phyloP scores from a whole-genome alignment of 2,888 invertebrate genomes.

The Selenia dentaria region DNA sequence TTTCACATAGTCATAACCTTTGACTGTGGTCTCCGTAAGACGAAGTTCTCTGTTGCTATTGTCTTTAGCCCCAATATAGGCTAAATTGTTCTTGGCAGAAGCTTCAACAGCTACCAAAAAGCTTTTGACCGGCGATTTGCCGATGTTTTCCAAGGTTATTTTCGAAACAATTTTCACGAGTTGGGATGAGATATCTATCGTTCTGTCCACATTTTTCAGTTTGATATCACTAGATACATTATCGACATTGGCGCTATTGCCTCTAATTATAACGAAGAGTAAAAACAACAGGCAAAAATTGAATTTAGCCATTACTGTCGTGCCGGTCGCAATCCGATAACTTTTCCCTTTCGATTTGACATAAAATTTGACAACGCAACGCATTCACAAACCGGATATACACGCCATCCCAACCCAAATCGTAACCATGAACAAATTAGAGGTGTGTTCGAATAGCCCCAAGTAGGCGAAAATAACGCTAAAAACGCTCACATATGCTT shows the following conservation, averaged over 20 bases:
- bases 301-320: slow-evolving; percentile 57
- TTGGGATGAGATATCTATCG: slow-evolving; percentile 94
- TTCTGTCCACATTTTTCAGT: slow-evolving; percentile 92
- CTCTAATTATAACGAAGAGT: slow-evolving; percentile 53
- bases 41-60: slow-evolving; percentile 84
- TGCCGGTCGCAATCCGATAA: not conserved
- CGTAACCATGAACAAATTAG: too few relatives aligned
- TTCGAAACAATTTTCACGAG: slow-evolving; percentile 92
- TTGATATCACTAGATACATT: slow-evolving; percentile 84
- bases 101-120: slow-evolving; percentile 90
- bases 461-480: too few relatives aligned
- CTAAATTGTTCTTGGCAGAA: slow-evolving; percentile 85
- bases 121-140: slow-evolving; percentile 88
- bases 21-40: slow-evolving; percentile 77
- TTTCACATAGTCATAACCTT: slow-evolving; percentile 72
- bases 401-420: slow-evolving; percentile 71
- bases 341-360: too few relatives aligned
- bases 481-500: too few relatives aligned
- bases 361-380: slow-evolving; percentile 58
- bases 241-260: slow-evolving; percentile 65
- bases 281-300: slow-evolving; percentile 62
- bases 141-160: slow-evolving; percentile 93
- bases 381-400: slow-evolving; percentile 75
- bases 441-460: too few relatives aligned
- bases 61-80: slow-evolving; percentile 90